Percentiles rank a stretch among this genome's conserved stretches.
phyloP scores from a whole-genome alignment of 2,113 vertebrate genomes.

The Sander vitreus region DNA sequence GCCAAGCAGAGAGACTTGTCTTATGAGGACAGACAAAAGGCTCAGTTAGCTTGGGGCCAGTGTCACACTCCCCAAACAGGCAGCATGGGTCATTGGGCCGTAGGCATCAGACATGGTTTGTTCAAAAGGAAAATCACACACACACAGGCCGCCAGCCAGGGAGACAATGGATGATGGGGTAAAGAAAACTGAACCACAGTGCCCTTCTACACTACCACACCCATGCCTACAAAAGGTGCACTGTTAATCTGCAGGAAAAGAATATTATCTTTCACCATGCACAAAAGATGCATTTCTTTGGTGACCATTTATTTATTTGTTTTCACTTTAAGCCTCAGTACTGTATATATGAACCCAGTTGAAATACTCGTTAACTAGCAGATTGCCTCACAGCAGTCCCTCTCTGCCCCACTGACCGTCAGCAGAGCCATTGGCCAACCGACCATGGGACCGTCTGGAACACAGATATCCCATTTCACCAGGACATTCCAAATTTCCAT shows the following conservation, averaged over 20 bases:
- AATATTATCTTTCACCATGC: constrained; percentile 11
- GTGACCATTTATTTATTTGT: not conserved
- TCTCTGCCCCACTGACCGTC: constrained; percentile 57
- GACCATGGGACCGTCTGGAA: constrained; percentile 55
- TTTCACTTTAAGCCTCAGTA: not conserved
- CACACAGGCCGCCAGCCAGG: constrained; percentile 41
- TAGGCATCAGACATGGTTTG: constrained; percentile 69
- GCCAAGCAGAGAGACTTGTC: constrained; percentile 70
- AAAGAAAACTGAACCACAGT: constrained; percentile 47
- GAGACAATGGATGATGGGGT: constrained; percentile 48
- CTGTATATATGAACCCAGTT: constrained; percentile 12
- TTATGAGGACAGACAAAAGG: constrained; percentile 69
- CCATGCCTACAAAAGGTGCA: constrained; percentile 20
- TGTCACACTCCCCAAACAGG: constrained; percentile 70
- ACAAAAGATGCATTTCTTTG: constrained; percentile 1
- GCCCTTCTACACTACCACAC: constrained; percentile 19
- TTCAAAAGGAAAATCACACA: constrained; percentile 68
- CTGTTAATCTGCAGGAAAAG: constrained; percentile 1
- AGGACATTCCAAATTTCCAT: constrained; percentile 26
- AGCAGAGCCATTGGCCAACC: constrained; percentile 24
- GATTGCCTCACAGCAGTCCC: constrained; percentile 44
- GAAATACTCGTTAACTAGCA: constrained; percentile 22
- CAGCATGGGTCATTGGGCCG: constrained; percentile 73
- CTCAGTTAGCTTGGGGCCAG: constrained; percentile 66
- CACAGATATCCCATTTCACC: constrained; percentile 35